Evolutionary conservation across 2,888 invertebrate genomes (phyloP), one percentile per base, ranked within the genome.

Genomic region (Azorinus chamasolen): DNA sequence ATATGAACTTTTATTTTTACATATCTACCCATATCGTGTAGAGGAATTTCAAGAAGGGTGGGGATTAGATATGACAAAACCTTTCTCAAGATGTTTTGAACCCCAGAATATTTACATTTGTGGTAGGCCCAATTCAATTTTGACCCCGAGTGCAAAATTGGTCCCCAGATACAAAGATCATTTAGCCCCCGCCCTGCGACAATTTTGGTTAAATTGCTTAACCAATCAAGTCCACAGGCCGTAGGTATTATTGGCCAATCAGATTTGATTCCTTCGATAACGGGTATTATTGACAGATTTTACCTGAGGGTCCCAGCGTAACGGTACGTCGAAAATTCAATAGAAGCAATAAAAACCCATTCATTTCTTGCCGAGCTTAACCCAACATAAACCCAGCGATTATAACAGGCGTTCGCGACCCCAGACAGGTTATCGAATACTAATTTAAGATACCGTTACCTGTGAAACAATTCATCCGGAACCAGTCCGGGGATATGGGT

Each of bases 351-450:
- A 68, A 59, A 51, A 43, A 32, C 32, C 32, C 10, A 68, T 68
- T 58, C 58, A 68, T 22, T 50, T 12, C 50, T 24, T 22, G 20
- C 24, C 22, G 12, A 12, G 50, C 12, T 18, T 50, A 20, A n/a
- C 18, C 50, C 50, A 24, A 18, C 20, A 50, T 50, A 50, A 46
- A 50, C 50, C 22, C 4, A 24, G 43, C 18, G 32, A 63, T 54
- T 24, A 54, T 39, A 54, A 39, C 24, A 16, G 43, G 51, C 43
- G 16, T 18, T 54, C 27, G 18, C 20, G 41, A 51, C 32, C 8
- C 54, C 50, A 62, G 65, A 54, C 58, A 58, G 59, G 66, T 71
- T 72, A 77, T 63, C 58, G 50, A 41, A 63, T 77, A 68, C 54
- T 70, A 55, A 37, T 32, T 43, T 32, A 46, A 46, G 22, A 22